Percentiles rank a stretch among this genome's conserved stretches.
phyloP scores from a whole-genome alignment of 2,797 vertebrate genomes.

The Karalla daura region DNA sequence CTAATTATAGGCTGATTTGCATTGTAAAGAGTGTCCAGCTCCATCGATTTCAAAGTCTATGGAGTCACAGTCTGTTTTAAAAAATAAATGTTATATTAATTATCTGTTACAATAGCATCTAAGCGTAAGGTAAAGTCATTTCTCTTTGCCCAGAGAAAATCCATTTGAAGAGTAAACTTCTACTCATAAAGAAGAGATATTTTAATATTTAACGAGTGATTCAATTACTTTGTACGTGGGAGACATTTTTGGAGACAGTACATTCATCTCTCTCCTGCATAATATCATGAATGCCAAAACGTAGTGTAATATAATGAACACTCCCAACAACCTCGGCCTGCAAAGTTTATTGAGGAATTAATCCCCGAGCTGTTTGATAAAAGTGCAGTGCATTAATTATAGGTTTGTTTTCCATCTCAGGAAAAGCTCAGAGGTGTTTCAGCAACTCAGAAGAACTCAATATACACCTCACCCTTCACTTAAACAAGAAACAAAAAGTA shows the following conservation, averaged over 20 bases:
- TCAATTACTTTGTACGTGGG: slow-evolving; percentile 22
- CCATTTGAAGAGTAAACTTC: slow-evolving; percentile 1
- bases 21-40: neutral
- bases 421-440: slow-evolving; percentile 16
- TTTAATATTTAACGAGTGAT: slow-evolving; percentile 52
- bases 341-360: slow-evolving; percentile 25
- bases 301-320: slow-evolving; percentile 36
- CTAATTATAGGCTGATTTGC: slow-evolving; percentile 11
- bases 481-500: slow-evolving; percentile 1
- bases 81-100: slow-evolving; percentile 2
- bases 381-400: slow-evolving; percentile 27
- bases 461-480: neutral
- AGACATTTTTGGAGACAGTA: slow-evolving; percentile 13
- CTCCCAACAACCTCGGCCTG: neutral
- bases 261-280: slow-evolving; percentile 24
- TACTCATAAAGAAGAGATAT: slow-evolving; percentile 12
- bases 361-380: slow-evolving; percentile 29
- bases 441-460: neutral
- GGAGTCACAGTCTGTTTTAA: neutral
- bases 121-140: neutral
- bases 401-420: slow-evolving; percentile 22
- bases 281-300: slow-evolving; percentile 25
- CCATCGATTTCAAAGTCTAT: neutral
- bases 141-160: slow-evolving; percentile 20
- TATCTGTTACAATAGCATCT: neutral